A percentile compares a stretch with the other conserved stretches of the same genome.
Evolutionary conservation across 2,888 invertebrate species (phyloP).

Genomic region (Buathra laborator): DNA sequence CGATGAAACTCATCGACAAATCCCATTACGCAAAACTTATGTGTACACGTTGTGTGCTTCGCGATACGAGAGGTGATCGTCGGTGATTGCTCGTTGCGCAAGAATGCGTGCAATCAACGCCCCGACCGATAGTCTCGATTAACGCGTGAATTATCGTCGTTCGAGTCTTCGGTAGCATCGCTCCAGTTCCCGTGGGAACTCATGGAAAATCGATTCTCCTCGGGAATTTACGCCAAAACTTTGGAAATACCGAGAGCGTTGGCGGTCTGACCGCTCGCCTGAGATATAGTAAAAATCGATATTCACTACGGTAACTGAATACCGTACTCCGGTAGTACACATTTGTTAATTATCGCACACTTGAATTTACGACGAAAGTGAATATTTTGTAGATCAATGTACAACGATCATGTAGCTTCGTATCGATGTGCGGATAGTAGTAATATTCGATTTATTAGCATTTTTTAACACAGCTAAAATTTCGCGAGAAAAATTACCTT

Average conservation of each 20-base stretch:
- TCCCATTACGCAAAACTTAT: not conserved
- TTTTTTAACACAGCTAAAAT: no score
- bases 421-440: no score
- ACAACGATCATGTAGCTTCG: no score
- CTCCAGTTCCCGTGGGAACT: not conserved
- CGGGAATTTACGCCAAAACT: not conserved
- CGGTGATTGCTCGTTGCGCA: conserved; percentile 28
- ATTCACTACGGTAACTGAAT: not conserved
- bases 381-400: not conserved
- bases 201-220: conserved; percentile 7
- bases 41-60: not conserved
- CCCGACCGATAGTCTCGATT: conserved; percentile 39
- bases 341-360: conserved; percentile 5
- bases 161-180: not conserved
- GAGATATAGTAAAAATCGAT: not conserved
- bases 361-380: not conserved
- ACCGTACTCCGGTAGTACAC: not conserved
- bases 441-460: no score
- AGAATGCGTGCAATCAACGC: conserved; percentile 45
- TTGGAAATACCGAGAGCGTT: not conserved
- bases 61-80: not conserved
- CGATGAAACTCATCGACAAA: conserved; percentile 8
- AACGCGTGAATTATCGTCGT: conserved; percentile 37
- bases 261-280: not conserved
- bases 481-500: no score